Evolutionary conservation across 2,797 vertebrate species (phyloP), one percentile per base, ranked within the genome.

Genomic region (Melanotaenia maccullochi): DNA sequence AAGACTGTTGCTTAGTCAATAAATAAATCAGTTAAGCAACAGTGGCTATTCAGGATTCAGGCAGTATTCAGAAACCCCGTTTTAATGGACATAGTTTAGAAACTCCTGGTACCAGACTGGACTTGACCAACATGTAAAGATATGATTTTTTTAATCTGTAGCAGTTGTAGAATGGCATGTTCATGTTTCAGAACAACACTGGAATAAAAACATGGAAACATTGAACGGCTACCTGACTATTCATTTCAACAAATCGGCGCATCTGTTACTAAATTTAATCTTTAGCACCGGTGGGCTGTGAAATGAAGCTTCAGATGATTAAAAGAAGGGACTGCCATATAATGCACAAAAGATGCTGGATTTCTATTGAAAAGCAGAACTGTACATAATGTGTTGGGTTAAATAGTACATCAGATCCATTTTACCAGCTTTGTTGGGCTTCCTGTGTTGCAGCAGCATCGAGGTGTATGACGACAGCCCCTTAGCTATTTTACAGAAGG

Each of bases 271-370:
- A 82, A 88, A 84, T 88, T 57, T 79, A 74, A 91, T 93, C 82
- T 84, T 81, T 85, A 73, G 65, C 88, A 54, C 83, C 89, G 82
- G 73, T 89, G 89, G 91, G 82, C 87, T 92, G 90, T 92, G 90
- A 93, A 92, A 93, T 92, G 73, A 92, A 87, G 73, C 73, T 71
- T 56, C 56, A 74, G 54, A 76, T 86, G 68, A 87, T 90, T 79
- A 72, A 60, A 85, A 81, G 12, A 14, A 4, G 14, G 38, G 38
- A 16, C 14, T 63, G 9, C 32, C 81, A 79, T 84, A 79, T 71
- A 64, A 56, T 65, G 63, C 59, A 78, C 49, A 71, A 75, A 84
- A 78, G 38, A 67, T 60, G 60, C 59, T 3, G 58, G 63, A 56
- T 72, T 40, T 71, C 24, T 1, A 18, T 56, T 71, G 65, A 71